Base-by-base conservation (phyloP, 1,140 invertebrate species). In the Solen grandis region DNA sequence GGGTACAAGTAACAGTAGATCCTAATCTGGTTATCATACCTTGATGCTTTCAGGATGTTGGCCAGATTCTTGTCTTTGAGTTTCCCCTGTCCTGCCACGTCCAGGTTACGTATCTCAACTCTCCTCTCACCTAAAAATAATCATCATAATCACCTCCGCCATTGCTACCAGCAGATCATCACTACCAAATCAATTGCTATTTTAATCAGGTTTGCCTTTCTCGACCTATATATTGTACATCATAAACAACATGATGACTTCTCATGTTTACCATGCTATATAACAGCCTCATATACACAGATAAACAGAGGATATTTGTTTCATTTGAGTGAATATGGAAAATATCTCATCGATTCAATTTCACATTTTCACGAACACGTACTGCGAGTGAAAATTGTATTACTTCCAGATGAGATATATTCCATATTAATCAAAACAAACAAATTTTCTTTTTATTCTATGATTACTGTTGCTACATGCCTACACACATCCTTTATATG, bases 1-100 rank as follows among this genome's bases (percentile, higher is more conserved):
- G 77, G 77, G 52, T 72, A 80, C 22, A 80, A 38, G 36, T 62
- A 69, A 19, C 73, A 57, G 27, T 72, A 80, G 2, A 80, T 36
- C 52, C 59, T 60, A 33, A 22, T n/a, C n/a, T 55, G 41, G 22
- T 62, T 50, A 2, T 65, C 69, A 5, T 52, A 16, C n/a, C n/a
- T n/a, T 52, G 77, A 72, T 13, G 31, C 52, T 35, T 62, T 70
- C 33, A 80, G 50, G 19, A 80, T 62, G 36, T 72, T 73, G 19
- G 77, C 77, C 5, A 80, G 41, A 52, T 63, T 63, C 50, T 73
- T 80, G 29, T 63, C 41, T 22, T 80, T 50, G 22, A 72, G 46
- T 52, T 63, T 65, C 16, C 52, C 65, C 29, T 65, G 63, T 4
- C 65, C 63, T 27, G 50, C 75, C 5, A 78, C 63, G 57, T 78